phyloP scores from a whole-genome alignment of 92 coral and sea anemone species.

The Metridium senile region DNA sequence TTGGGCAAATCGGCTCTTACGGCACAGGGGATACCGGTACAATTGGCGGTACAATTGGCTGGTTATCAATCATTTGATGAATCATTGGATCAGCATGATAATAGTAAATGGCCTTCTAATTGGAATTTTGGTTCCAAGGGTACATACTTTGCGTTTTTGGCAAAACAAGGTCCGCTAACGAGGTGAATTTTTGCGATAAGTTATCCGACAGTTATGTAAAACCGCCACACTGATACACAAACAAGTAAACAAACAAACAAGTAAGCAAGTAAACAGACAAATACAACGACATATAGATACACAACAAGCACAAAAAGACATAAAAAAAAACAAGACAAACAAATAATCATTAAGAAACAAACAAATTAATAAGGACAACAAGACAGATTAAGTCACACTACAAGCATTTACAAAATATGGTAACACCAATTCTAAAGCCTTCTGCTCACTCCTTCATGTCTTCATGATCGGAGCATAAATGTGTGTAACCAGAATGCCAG shows the following conservation, averaged over 20 bases:
- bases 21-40: neutral
- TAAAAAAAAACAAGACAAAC: neutral
- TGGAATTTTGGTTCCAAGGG: neutral
- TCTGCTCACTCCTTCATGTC: too few species aligned
- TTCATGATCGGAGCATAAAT: too few species aligned
- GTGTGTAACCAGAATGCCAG: too few species aligned
- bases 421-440: too few species aligned
- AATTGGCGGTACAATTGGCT: neutral
- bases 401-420: neutral
- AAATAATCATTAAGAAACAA: neutral
- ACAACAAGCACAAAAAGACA: neutral
- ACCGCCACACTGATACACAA: neutral
- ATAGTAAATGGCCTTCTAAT: neutral
- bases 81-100: neutral
- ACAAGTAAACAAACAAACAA: conserved; percentile 2
- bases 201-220: neutral
- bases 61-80: neutral
- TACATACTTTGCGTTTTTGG: neutral
- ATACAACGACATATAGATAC: neutral
- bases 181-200: neutral
- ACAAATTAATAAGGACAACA: neutral
- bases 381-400: neutral
- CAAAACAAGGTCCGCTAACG: neutral
- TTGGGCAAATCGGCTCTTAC: too few species aligned
- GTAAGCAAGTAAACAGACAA: neutral